Evolutionary conservation across 2,113 vertebrate genomes (phyloP), one percentile per base, ranked within the genome.

Genomic region (Motacilla tschutschensis): DNA sequence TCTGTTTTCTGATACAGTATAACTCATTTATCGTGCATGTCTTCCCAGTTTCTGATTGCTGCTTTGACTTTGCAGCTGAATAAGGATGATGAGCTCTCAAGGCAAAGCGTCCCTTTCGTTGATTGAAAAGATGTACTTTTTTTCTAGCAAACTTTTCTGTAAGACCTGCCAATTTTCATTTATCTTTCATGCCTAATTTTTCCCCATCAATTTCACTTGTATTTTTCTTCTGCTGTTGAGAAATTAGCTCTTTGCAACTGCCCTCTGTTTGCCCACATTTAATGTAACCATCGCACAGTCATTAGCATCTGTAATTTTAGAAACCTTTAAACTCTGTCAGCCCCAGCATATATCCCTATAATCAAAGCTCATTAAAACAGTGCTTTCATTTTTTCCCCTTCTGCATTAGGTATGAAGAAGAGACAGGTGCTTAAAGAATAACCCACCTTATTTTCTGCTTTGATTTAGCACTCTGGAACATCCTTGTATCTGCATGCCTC

Each of bases 221-320:
- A 75, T 76, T 92, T 95, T 88, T 63, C 71, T 84, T 82, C 64
- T 67, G 25, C 84, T 77, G 65, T 64, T 88, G 81, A 88, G 81
- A 92, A 95, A 88, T 94, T 40, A 88, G 72, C 57, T 65, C 79
- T 90, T 88, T 88, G 72, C 58, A 77, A 90, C 79, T 93, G 90
- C 69, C 79, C 81, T 94, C 87, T 88, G 83, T 95, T 93, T 93
- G 93, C 88, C 84, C 88, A 88, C 90, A 90, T 79, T 85, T 79
- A 88, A 77, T 46, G 75, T 40, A 87, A 91, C 90, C 93, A 87
- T 86, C 60, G 28, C 14, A 9, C 18, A 83, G 62, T 90, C 84
- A 79, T 88, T 90, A 90, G 41, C 41, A 26, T 82, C 59, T 64
- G 50, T 66, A 74, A 85, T 91, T 85, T 94, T 84, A 85, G 79